Evolutionary conservation across 1,140 invertebrate genomes (phyloP).

Genomic region (Oncopodura yosiiana): DNA sequence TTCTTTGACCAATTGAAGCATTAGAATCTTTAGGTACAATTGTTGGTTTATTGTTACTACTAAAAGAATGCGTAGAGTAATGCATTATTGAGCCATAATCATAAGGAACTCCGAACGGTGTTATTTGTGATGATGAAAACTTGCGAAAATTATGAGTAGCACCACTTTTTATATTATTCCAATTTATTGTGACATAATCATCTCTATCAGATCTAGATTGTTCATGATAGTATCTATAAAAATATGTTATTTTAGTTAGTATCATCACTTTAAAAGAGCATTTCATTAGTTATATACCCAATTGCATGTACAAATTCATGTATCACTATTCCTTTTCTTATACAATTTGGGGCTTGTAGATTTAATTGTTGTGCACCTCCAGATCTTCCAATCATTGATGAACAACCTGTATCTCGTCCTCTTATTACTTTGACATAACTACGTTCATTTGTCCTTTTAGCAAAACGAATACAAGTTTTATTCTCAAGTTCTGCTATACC

Average conservation of each 20-base stretch:
- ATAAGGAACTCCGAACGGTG: conserved; percentile 38
- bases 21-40: conserved; percentile 11
- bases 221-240: conserved; percentile 49
- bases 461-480: conserved; percentile 24
- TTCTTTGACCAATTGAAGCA: conserved; percentile 50
- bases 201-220: conserved; percentile 57
- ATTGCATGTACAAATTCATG: conserved; percentile 57
- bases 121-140: conserved; percentile 29
- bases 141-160: conserved; percentile 38
- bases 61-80: conserved; percentile 27
- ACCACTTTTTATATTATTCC: conserved; percentile 52
- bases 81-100: conserved; percentile 43
- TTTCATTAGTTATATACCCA: conserved; percentile 60
- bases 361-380: conserved; percentile 38
- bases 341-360: conserved; percentile 48
- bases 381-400: neutral
- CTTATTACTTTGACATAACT: conserved; percentile 14
- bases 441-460: neutral
- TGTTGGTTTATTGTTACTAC: neutral
- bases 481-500: conserved; percentile 13
- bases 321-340: conserved; percentile 47
- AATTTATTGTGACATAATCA: conserved; percentile 51
- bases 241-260: neutral
- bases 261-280: conserved; percentile 48
- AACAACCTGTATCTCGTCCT: conserved; percentile 7